Percentiles rank a stretch among this genome's conserved stretches.
phyloP scores from a whole-genome alignment of 2,113 vertebrate species.

The Megalops atlanticus region DNA sequence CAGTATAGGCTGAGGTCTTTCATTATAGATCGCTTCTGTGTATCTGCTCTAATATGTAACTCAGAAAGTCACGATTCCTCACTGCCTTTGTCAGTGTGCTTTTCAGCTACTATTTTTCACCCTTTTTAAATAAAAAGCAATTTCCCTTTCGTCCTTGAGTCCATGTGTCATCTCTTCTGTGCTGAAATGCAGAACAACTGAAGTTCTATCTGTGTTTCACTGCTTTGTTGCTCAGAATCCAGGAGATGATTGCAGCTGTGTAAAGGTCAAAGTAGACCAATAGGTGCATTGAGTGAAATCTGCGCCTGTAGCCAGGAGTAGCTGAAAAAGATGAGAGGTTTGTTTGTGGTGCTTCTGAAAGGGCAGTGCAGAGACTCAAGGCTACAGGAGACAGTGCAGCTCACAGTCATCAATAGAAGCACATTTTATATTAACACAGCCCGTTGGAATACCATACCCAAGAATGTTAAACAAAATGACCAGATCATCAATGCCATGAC shows the following conservation, averaged over 20 bases:
- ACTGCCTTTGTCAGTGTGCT: constrained; percentile 1
- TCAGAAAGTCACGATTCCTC: constrained; percentile 6
- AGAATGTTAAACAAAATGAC: neutral
- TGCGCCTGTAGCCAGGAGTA: neutral
- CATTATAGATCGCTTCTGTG: neutral
- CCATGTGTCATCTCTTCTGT: neutral
- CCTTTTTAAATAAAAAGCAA: neutral
- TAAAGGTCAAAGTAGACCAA: constrained; percentile 6
- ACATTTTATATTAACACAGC: neutral
- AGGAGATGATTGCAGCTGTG: neutral
- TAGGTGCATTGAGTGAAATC: neutral
- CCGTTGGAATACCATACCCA: neutral
- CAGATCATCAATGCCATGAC: too few relatives aligned
- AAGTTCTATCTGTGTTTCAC: neutral
- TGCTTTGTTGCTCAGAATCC: neutral
- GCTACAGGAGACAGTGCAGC: constrained; percentile 5
- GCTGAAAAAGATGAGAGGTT: neutral
- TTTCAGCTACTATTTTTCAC: neutral
- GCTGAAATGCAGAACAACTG: neutral
- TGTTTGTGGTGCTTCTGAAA: neutral
- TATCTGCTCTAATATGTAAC: neutral
- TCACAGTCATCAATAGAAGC: neutral
- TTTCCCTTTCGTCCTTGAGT: neutral
- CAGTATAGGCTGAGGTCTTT: neutral
- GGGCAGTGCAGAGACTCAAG: neutral